phyloP scores from a whole-genome alignment of 1,140 invertebrate genomes.

The Mycetomoellerius zeteki region DNA sequence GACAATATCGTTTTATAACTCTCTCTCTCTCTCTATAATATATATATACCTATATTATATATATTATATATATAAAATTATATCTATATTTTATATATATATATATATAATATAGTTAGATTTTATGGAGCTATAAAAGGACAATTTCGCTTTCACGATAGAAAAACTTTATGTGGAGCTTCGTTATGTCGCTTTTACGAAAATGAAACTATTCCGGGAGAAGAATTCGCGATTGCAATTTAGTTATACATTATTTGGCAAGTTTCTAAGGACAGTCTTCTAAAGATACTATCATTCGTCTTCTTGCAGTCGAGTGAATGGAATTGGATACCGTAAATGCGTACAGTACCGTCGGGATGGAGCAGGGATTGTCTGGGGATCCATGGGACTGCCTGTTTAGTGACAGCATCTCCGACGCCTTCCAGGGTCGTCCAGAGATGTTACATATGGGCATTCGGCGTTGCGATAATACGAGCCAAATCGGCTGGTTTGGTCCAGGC shows the following conservation, averaged over 20 bases:
- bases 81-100: too few species aligned
- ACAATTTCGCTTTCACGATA: neutral
- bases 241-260: neutral
- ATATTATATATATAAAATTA: too few species aligned
- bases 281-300: neutral
- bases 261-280: neutral
- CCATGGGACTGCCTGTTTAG: slow-evolving; percentile 87
- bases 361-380: slow-evolving; percentile 85
- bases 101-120: neutral
- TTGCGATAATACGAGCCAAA: slow-evolving; percentile 92
- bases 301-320: slow-evolving; percentile 84
- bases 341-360: slow-evolving; percentile 82
- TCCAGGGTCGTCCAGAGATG: slow-evolving; percentile 89
- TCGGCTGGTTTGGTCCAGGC: slow-evolving; percentile 87
- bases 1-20: neutral
- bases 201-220: slow-evolving; percentile 10
- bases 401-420: slow-evolving; percentile 88
- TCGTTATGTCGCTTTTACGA: slow-evolving; percentile 27
- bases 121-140: slow-evolving; percentile 25
- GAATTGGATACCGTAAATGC: slow-evolving; percentile 85
- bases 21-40: too few species aligned
- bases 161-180: neutral
- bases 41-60: too few species aligned
- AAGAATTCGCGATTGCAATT: neutral
- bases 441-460: slow-evolving; percentile 93